phyloP scores from a whole-genome alignment of 2,797 vertebrate genomes.

The Stomatorhinus walkeri region DNA sequence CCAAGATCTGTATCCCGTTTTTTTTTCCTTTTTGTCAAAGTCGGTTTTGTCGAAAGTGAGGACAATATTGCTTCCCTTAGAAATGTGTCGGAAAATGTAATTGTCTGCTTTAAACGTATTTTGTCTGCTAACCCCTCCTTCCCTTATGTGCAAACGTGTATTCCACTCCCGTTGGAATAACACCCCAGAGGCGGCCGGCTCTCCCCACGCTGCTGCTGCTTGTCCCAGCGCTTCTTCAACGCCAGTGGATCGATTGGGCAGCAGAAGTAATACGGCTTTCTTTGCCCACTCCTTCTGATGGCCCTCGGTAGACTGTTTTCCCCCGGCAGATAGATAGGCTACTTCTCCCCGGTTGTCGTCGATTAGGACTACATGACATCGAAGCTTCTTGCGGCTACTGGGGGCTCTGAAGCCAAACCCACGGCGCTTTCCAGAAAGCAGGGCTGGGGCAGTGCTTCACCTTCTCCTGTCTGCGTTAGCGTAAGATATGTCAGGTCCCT shows the following conservation, averaged over 20 bases:
- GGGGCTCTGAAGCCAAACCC: conserved; percentile 44
- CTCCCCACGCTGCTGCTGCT: conserved; percentile 42
- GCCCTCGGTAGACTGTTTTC: conserved; percentile 25
- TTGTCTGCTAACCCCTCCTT: conserved; percentile 18
- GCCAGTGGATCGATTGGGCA: conserved; percentile 44
- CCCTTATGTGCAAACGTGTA: conserved; percentile 18
- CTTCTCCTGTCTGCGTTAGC: conserved; percentile 39
- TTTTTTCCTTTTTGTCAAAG: conserved; percentile 13
- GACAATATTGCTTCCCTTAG: conserved; percentile 7
- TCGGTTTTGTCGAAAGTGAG: background rate
- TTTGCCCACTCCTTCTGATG: conserved; percentile 18
- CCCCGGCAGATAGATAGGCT: conserved; percentile 44
- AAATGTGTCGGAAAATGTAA: background rate
- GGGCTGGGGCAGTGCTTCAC: conserved; percentile 50
- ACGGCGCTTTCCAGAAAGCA: conserved; percentile 48
- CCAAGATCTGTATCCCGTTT: conserved; percentile 53
- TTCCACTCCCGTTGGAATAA: conserved; percentile 27
- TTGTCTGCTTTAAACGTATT: conserved; percentile 10
- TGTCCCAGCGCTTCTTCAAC: conserved; percentile 40
- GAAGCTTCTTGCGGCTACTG: conserved; percentile 42
- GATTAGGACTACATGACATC: conserved; percentile 53
- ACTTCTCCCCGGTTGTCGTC: conserved; percentile 57
- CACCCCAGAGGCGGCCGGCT: conserved; percentile 38
- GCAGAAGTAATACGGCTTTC: conserved; percentile 49
- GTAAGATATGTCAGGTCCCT: conserved; percentile 40